phyloP scores from a whole-genome alignment of 2,888 invertebrate genomes.

The Phragmatobia fuliginosa region DNA sequence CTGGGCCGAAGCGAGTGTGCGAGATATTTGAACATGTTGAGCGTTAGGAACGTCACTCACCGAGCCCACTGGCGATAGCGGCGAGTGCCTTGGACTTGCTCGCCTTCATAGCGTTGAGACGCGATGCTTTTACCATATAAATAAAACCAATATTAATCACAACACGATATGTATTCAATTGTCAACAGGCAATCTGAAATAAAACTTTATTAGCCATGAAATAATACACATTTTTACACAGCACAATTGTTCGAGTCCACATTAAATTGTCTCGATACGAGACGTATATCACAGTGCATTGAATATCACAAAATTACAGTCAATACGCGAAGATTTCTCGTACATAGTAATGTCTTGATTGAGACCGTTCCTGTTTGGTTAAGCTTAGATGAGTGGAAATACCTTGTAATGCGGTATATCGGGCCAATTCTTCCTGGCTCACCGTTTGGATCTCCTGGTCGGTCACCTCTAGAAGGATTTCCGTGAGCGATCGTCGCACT shows the following conservation, averaged over 20 bases:
- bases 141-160: slow-evolving; percentile 87
- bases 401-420: slow-evolving; percentile 94
- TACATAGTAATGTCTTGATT: slow-evolving; percentile 67
- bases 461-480: slow-evolving; percentile 97
- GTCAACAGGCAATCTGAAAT: slow-evolving; percentile 80
- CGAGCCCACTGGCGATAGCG: slow-evolving; percentile 95
- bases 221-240: slow-evolving; percentile 65
- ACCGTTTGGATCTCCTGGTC: slow-evolving; percentile 94
- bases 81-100: slow-evolving; percentile 95
- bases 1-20: slow-evolving; percentile 31
- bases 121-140: slow-evolving; percentile 89
- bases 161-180: slow-evolving; percentile 79
- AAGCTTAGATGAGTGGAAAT: slow-evolving; percentile 85
- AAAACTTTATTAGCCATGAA: slow-evolving; percentile 81
- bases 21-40: slow-evolving; percentile 46
- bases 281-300: slow-evolving; percentile 61
- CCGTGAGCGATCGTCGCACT: slow-evolving; percentile 95
- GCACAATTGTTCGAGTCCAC: slow-evolving; percentile 65
- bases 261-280: slow-evolving; percentile 44
- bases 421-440: slow-evolving; percentile 94
- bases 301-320: slow-evolving; percentile 65
- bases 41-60: slow-evolving; percentile 89
- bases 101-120: slow-evolving; percentile 89
- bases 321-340: slow-evolving; percentile 70
- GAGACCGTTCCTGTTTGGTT: slow-evolving; percentile 63